Evolutionary conservation across 2,888 invertebrate species (phyloP), one percentile per base, ranked within the genome.

Genomic region (Griposia aprilina): DNA sequence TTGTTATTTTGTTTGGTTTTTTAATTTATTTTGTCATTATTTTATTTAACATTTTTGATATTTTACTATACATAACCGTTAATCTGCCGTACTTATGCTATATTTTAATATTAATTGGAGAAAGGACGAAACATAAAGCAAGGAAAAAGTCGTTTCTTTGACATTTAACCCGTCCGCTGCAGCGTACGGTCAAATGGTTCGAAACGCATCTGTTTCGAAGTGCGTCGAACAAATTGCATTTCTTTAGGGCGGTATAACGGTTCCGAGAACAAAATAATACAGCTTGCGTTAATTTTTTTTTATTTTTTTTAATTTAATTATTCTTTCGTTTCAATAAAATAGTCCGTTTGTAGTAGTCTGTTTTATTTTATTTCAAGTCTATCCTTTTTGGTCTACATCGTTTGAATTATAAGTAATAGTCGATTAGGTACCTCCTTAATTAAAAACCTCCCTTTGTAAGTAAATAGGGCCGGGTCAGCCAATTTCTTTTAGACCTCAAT

Each of bases 121-220:
- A 69, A 68, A 79, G 57, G 50, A 52, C 6, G 13, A 62, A n/a
- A 71, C 50, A 55, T 59, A 67, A 70, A 55, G 36, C 20, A 60
- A 30, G 2, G 11, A 70, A 70, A 71, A 59, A 74, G 69, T 65
- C 8, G 60, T 79, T 55, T 36, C 20, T 48, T 70, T 83, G 82
- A 86, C 80, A 85, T 88, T 83, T 76, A 87, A 88, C 80, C 78
- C 81, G 65, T 65, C 45, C 41, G 60, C 20, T 78, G 73, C 68
- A 76, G 57, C 50, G 55, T 26, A 66, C 60, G 75, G 78, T 74
- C 69, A 79, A 76, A 80, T 65, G 67, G 52, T 50, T 68, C 67
- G 65, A 68, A 86, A 66, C 68, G 70, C 84, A 81, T 81, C 52
- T 80, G 79, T 69, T 76, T 26, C 59, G 26, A 76, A 73, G 48